Evolutionary conservation across 2,113 vertebrate genomes (phyloP).

Genomic region (Bagarius yarrelli): DNA sequence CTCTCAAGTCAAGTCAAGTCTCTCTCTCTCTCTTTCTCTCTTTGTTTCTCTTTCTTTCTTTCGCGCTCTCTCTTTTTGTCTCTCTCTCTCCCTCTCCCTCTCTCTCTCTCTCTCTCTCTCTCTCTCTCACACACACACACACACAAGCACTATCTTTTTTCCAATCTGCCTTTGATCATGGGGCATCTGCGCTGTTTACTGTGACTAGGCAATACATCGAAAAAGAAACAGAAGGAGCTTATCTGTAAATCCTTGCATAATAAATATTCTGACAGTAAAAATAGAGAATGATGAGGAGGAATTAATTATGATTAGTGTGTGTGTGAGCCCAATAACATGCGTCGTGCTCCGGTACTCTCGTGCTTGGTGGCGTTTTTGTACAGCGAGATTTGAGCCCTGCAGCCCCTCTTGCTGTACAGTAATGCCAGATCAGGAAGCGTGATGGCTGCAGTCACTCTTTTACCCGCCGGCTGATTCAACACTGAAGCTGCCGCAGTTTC

Average conservation of each 20-base stretch:
- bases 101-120: neutral
- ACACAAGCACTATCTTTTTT: neutral
- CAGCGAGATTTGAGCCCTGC: neutral
- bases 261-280: constrained; percentile 9
- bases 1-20: too few relatives aligned
- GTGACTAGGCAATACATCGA: constrained; percentile 22
- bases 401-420: constrained; percentile 9
- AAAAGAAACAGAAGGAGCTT: neutral
- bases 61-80: neutral
- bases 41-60: neutral
- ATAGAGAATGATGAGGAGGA: constrained; percentile 14
- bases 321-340: neutral
- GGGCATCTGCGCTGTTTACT: constrained; percentile 5
- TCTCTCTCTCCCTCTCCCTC: neutral
- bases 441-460: constrained; percentile 20
- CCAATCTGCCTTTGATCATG: constrained; percentile 41
- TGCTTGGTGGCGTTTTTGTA: constrained; percentile 16
- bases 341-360: neutral
- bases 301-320: constrained; percentile 2
- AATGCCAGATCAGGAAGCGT: constrained; percentile 29
- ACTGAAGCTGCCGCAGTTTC: neutral
- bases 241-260: constrained; percentile 4
- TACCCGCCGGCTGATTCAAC: constrained; percentile 34
- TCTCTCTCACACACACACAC: neutral
- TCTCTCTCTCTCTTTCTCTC: neutral